These are phyloP conservation scores for Leuctra nigra DNA, from an alignment of 2,888 invertebrate species.

Conservation along the genomic window DNA sequence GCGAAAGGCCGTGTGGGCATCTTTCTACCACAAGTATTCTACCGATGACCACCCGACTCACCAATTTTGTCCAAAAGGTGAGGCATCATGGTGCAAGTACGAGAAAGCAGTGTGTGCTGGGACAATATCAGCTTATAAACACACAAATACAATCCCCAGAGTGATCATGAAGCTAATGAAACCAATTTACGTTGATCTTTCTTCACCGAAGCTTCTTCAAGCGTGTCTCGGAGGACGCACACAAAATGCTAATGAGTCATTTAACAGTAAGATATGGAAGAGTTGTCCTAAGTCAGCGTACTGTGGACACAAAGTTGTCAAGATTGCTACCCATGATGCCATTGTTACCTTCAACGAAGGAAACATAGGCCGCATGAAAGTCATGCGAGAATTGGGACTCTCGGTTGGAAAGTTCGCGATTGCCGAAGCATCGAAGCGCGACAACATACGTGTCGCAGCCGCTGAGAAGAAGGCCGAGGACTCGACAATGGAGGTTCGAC, in stretches of 20 bases:
- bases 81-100: constrained; percentile 22
- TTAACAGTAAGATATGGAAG: not conserved
- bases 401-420: not conserved
- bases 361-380: not conserved
- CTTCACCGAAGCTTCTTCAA: not conserved
- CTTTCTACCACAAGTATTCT: constrained; percentile 20
- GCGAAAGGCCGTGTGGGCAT: constrained; percentile 22
- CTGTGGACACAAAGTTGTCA: not conserved
- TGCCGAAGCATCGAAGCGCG: not conserved
- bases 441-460: not conserved
- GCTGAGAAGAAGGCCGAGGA: not conserved
- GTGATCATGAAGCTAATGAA: constrained; percentile 5
- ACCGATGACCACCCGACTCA: constrained; percentile 21
- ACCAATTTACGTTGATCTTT: not conserved
- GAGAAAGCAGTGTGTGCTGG: not conserved
- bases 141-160: not conserved
- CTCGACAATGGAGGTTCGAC: not conserved
- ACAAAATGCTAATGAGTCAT: not conserved
- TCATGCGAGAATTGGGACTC: not conserved
- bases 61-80: constrained; percentile 19
- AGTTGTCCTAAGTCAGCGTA: not conserved
- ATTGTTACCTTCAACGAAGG: not conserved
- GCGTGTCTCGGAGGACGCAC: not conserved
- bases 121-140: not conserved
- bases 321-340: not conserved